Percentiles rank a stretch among this genome's conserved stretches.
Conservation (phyloP, 2,888 invertebrate genomes). For the Campopleginae sp. region DNA sequence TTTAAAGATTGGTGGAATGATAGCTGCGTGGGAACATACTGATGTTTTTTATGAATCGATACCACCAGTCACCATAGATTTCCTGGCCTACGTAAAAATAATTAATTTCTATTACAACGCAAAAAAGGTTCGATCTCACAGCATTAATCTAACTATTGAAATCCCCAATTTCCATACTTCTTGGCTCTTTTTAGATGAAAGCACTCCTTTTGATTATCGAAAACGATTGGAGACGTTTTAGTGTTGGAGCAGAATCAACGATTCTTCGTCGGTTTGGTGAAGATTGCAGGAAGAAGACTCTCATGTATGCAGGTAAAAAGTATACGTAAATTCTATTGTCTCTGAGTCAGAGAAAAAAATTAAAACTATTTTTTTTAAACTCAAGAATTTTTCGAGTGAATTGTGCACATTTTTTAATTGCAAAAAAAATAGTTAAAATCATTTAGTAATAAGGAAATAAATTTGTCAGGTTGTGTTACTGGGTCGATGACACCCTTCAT, state of each 20-base stretch:
- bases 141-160: background rate
- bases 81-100: conserved; percentile 64
- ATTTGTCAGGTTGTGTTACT: conserved; percentile 62
- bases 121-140: conserved; percentile 58
- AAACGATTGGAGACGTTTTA: conserved; percentile 54
- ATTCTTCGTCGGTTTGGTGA: conserved; percentile 63
- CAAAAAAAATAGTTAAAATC: background rate
- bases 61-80: conserved; percentile 65
- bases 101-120: conserved; percentile 67
- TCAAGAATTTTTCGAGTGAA: background rate
- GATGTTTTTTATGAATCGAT: conserved; percentile 69
- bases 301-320: conserved; percentile 67
- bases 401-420: background rate
- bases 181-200: conserved; percentile 57
- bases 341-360: background rate
- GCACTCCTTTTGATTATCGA: conserved; percentile 57
- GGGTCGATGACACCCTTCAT: conserved; percentile 69
- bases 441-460: background rate
- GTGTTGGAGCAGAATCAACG: conserved; percentile 49
- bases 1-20: conserved; percentile 68
- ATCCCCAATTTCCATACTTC: background rate
- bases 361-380: background rate
- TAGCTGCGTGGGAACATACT: conserved; percentile 64
- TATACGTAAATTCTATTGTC: background rate
- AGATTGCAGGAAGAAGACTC: conserved; percentile 58